A percentile compares a stretch with the other conserved stretches of the same genome.
phyloP scores from a whole-genome alignment of 2,888 invertebrate species.

The Eudemis profundana region DNA sequence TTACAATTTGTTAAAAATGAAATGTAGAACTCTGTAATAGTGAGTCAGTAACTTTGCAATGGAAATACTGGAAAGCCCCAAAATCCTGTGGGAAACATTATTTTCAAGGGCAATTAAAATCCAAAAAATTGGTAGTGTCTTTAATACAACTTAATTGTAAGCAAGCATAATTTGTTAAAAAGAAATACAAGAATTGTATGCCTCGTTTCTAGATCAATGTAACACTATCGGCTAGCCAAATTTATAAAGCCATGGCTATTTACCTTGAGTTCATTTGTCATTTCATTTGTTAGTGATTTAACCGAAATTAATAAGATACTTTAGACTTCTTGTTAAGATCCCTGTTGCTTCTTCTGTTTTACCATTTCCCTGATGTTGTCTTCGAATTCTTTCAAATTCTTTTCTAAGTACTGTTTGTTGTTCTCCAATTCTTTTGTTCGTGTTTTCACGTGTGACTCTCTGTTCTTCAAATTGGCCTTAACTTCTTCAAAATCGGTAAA shows the following conservation, averaged over 20 bases:
- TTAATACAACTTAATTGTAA: conserved; percentile 18
- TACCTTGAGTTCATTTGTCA: background rate
- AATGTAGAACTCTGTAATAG: no score
- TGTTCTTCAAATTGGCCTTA: conserved; percentile 86
- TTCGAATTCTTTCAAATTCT: conserved; percentile 93
- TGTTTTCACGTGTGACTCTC: conserved; percentile 84
- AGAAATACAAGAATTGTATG: conserved; percentile 7
- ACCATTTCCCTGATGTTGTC: conserved; percentile 94
- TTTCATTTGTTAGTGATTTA: no score
- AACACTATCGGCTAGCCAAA: background rate
- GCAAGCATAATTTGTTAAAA: conserved; percentile 24
- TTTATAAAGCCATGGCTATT: background rate
- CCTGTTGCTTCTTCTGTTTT: conserved; percentile 86
- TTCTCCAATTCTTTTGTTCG: conserved; percentile 90
- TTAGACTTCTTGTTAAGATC: conserved; percentile 49
- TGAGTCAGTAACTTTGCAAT: no score
- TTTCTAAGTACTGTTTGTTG: conserved; percentile 92
- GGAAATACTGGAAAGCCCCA: no score
- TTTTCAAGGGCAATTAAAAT: no score
- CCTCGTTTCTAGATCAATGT: background rate
- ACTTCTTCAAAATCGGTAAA: conserved; percentile 88
- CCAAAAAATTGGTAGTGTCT: no score
- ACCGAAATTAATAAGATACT: no score
- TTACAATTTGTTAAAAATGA: no score
- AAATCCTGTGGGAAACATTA: no score